Evolutionary conservation across 2,888 invertebrate species (phyloP).

Genomic region (Drosophila colorata): DNA sequence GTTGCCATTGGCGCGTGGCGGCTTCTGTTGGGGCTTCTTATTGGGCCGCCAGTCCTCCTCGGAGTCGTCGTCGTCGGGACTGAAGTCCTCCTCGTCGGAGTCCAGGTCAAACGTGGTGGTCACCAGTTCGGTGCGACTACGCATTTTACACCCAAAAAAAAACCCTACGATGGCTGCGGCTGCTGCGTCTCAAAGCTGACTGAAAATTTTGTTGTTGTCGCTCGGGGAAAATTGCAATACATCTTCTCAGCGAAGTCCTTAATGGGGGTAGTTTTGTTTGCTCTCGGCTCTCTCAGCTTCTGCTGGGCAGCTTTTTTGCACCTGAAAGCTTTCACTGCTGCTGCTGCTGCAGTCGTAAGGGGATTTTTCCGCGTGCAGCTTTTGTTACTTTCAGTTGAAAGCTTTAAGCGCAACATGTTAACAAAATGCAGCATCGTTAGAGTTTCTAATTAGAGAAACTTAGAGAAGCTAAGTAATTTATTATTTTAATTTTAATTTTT

Average conservation of each 20-base stretch:
- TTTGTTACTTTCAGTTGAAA: constrained; percentile 5
- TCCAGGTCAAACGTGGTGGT: constrained; percentile 84
- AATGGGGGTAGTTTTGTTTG: constrained; percentile 40
- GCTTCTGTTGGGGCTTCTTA: constrained; percentile 76
- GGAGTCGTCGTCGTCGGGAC: constrained; percentile 84
- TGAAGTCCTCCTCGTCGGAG: constrained; percentile 84
- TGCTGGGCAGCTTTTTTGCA: constrained; percentile 30
- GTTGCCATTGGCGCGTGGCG: constrained; percentile 49
- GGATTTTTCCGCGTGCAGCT: constrained; percentile 9
- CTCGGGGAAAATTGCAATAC: constrained; percentile 44
- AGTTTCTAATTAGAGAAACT: background rate
- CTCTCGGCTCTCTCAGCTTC: constrained; percentile 31
- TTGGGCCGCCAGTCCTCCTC: constrained; percentile 85
- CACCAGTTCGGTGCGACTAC: constrained; percentile 85
- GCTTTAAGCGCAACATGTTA: background rate
- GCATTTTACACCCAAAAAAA: constrained; percentile 62
- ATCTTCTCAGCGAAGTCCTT: constrained; percentile 32
- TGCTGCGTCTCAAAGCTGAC: constrained; percentile 58
- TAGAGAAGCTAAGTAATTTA: too few species aligned
- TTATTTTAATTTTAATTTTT: too few species aligned
- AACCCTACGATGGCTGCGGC: constrained; percentile 12
- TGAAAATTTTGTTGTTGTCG: constrained; percentile 46
- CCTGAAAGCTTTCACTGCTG: constrained; percentile 35
- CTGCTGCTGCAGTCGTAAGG: constrained; percentile 35
- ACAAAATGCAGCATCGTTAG: background rate